phyloP scores from a whole-genome alignment of 2,113 vertebrate genomes.

The Prinia subflava region DNA sequence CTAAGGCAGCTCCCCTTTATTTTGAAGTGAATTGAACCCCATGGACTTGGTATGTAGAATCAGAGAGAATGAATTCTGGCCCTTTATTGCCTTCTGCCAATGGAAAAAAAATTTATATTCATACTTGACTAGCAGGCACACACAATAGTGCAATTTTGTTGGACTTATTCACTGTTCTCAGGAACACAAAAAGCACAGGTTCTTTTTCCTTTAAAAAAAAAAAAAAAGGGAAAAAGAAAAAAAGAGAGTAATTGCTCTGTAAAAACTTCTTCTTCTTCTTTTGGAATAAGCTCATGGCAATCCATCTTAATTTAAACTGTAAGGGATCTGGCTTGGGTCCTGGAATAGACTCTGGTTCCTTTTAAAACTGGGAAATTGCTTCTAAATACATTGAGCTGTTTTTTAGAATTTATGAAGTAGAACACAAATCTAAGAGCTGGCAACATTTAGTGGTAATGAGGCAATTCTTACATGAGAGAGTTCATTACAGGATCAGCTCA shows the following conservation, averaged over 20 bases:
- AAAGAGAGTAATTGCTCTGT: neutral
- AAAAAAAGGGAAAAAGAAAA: accelerated
- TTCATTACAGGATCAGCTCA: conserved; percentile 23
- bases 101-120: neutral
- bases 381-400: conserved; percentile 9
- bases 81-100: neutral
- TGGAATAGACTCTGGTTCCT: neutral
- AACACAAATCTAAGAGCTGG: conserved; percentile 25
- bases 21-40: neutral
- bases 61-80: neutral
- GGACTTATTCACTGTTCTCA: neutral
- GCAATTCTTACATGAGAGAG: conserved; percentile 12
- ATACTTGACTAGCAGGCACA: neutral
- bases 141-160: neutral
- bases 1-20: neutral
- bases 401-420: conserved; percentile 32
- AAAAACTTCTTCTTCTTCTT: conserved; percentile 7
- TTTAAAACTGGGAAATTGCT: conserved; percentile 28
- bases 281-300: neutral
- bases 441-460: conserved; percentile 12
- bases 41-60: neutral
- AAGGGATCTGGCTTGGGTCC: neutral
- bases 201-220: neutral
- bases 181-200: neutral
- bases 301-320: conserved; percentile 38